phyloP scores from a whole-genome alignment of 2,888 invertebrate genomes.

The Nomada ruficornis region DNA sequence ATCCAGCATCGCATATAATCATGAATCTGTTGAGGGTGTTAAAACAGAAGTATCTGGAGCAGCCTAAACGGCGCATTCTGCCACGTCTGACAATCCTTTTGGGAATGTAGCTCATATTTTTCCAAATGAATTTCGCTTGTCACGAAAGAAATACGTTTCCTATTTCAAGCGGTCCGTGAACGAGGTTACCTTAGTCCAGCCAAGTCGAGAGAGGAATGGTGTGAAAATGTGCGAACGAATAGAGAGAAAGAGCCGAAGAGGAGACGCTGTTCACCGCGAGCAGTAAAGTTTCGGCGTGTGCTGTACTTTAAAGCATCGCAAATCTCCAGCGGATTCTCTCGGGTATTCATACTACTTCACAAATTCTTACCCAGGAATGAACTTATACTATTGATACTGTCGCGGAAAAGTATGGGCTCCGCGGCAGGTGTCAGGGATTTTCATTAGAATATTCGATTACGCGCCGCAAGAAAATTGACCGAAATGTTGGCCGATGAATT shows the following conservation, averaged over 20 bases:
- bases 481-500: neutral
- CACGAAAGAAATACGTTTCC: constrained; percentile 62
- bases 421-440: neutral
- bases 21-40: constrained; percentile 14
- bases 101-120: constrained; percentile 62
- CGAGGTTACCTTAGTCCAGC: constrained; percentile 49
- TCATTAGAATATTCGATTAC: neutral
- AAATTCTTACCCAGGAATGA: constrained; percentile 27
- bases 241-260: constrained; percentile 31
- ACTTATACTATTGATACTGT: constrained; percentile 35
- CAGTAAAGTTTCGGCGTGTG: constrained; percentile 70
- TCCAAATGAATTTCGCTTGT: constrained; percentile 67
- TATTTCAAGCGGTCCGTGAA: constrained; percentile 58
- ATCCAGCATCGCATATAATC: neutral
- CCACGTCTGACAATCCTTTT: constrained; percentile 40
- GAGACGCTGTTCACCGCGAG: constrained; percentile 42
- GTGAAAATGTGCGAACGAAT: constrained; percentile 43
- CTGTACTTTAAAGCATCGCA: constrained; percentile 74
- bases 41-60: neutral
- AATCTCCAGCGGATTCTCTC: constrained; percentile 62
- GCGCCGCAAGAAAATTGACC: neutral
- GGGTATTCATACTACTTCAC: constrained; percentile 25
- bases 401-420: constrained; percentile 3
- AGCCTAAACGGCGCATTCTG: constrained; percentile 40
- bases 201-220: constrained; percentile 12